Conservation (phyloP, 2,888 invertebrate genomes). For the Heliconius ismenius region DNA sequence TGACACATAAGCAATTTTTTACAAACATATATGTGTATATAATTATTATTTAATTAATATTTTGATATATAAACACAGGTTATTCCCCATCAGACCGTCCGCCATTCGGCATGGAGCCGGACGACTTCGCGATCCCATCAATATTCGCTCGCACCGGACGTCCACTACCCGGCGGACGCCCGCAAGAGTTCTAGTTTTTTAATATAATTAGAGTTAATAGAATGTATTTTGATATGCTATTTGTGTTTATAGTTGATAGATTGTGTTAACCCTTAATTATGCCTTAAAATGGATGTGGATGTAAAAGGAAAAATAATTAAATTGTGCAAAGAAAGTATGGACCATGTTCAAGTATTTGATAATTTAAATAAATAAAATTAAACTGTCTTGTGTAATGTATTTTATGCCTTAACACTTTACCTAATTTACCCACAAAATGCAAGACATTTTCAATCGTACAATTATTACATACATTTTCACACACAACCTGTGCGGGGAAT, state of each 20-base stretch:
- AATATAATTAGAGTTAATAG: neutral
- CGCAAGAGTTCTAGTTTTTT: neutral
- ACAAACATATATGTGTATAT: neutral
- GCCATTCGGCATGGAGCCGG: neutral
- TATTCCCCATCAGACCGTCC: neutral
- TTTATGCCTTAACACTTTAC: no score
- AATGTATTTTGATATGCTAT: neutral
- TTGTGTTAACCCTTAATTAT: constrained; percentile 12
- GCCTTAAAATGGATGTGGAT: neutral
- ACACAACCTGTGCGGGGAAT: neutral
- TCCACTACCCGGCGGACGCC: neutral
- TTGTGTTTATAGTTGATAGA: neutral
- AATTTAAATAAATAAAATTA: no score
- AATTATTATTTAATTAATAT: neutral
- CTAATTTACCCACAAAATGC: no score
- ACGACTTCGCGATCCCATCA: neutral
- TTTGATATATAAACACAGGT: neutral
- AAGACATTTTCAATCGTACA: neutral
- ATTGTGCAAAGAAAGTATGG: neutral
- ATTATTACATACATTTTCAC: neutral
- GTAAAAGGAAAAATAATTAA: neutral
- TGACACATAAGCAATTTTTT: neutral
- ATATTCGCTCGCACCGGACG: neutral
- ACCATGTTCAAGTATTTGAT: no score
- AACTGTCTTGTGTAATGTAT: no score